Conservation (phyloP, 2,888 invertebrate genomes). For the Pristionchus exspectatus region DNA sequence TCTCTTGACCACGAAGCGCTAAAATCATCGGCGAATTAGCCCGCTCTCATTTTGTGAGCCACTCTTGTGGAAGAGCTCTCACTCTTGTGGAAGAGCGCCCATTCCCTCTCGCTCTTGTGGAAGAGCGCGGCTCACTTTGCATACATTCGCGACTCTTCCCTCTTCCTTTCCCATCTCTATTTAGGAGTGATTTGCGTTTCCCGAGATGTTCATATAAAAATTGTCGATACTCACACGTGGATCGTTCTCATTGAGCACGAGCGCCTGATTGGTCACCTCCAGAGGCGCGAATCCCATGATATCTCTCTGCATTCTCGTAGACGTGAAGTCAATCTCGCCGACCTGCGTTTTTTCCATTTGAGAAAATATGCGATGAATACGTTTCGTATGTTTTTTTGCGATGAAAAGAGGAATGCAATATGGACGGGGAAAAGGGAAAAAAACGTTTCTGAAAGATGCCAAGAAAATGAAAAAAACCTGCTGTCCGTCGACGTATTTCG, state of each 20-base stretch:
- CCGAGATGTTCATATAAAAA: no score
- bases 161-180: no score
- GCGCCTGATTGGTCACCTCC: conserved; percentile 60
- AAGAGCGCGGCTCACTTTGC: no score
- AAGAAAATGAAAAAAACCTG: conserved; percentile 53
- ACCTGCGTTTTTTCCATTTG: background rate
- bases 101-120: no score
- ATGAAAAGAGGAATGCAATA: background rate
- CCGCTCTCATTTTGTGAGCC: no score
- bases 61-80: no score
- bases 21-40: no score
- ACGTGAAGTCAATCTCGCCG: background rate
- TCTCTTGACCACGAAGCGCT: no score
- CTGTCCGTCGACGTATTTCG: conserved; percentile 62
- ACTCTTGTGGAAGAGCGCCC: no score
- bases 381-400: background rate
- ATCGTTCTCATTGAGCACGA: conserved; percentile 64
- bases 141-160: no score
- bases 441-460: background rate
- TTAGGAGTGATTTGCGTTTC: no score
- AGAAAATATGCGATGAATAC: background rate
- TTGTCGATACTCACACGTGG: conserved; percentile 58
- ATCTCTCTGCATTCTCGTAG: conserved; percentile 65
- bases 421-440: background rate
- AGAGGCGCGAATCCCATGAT: conserved; percentile 69